Conservation (phyloP, 2,888 invertebrate genomes). For the Amiota mariae region DNA sequence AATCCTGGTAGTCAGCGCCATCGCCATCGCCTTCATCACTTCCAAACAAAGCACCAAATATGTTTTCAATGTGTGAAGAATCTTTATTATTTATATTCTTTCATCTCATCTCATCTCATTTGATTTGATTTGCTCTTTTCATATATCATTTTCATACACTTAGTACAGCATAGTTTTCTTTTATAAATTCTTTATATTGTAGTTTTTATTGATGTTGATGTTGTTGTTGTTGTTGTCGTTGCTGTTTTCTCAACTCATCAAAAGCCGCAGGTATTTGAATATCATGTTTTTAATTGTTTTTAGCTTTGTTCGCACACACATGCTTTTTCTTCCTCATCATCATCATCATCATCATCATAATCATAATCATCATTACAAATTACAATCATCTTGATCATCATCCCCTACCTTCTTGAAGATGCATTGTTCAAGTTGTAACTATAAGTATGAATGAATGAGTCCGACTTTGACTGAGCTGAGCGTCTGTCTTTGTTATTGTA, state of each 20-base stretch:
- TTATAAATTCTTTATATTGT: too few species aligned
- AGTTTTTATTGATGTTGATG: background rate
- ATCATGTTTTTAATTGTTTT: constrained; percentile 62
- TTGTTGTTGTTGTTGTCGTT: background rate
- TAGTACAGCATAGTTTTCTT: too few species aligned
- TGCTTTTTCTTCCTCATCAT: too few species aligned
- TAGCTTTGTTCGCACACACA: constrained; percentile 37
- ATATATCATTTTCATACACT: too few species aligned
- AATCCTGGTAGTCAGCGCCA: too few species aligned
- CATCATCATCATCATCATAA: constrained; percentile 48
- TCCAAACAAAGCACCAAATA: too few species aligned
- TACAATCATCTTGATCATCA: constrained; percentile 54
- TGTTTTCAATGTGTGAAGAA: too few species aligned
- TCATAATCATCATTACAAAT: constrained; percentile 60
- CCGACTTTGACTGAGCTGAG: background rate
- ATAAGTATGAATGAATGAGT: constrained; percentile 41
- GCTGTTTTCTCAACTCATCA: constrained; percentile 57
- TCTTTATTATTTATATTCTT: too few species aligned
- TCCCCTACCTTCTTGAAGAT: too few species aligned
- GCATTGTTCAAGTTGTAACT: background rate
- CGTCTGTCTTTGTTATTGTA: constrained; percentile 2
- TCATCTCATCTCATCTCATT: too few species aligned
- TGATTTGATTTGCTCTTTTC: too few species aligned
- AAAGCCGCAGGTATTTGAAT: constrained; percentile 63
- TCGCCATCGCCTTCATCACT: too few species aligned